These are phyloP conservation scores for Anoplius nigerrimus DNA, from an alignment of 2,888 invertebrate species.

Conservation along the genomic window DNA sequence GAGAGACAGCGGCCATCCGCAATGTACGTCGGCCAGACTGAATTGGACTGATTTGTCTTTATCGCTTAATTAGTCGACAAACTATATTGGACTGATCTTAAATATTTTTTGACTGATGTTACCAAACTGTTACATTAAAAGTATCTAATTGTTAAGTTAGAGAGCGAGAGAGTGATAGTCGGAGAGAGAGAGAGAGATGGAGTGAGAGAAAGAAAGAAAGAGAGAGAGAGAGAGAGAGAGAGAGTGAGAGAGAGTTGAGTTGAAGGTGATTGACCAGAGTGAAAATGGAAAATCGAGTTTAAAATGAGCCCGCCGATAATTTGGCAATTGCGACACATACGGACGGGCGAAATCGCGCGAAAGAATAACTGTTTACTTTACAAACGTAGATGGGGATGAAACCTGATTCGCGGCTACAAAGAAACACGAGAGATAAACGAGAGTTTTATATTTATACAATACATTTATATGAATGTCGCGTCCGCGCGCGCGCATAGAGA, in stretches of 20 bases:
- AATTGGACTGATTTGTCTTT: conserved; percentile 69
- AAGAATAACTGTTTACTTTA: neutral
- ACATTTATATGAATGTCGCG: conserved; percentile 8
- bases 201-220: conserved; percentile 43
- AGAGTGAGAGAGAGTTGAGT: conserved; percentile 33
- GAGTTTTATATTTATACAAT: conserved; percentile 4
- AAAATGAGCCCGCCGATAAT: too few relatives aligned
- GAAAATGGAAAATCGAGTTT: too few relatives aligned
- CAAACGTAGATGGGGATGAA: too few relatives aligned
- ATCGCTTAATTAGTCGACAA: conserved; percentile 49
- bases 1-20: too few relatives aligned
- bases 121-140: conserved; percentile 74
- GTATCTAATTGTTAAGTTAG: conserved; percentile 72
- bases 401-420: conserved; percentile 1
- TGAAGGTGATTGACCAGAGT: neutral
- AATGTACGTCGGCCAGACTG: conserved; percentile 53
- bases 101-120: conserved; percentile 74
- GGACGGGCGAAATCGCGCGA: neutral
- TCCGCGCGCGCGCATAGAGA: conserved; percentile 8
- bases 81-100: conserved; percentile 68
- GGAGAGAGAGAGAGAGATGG: conserved; percentile 37
- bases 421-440: conserved; percentile 14
- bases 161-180: conserved; percentile 42
- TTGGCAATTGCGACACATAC: too few relatives aligned
- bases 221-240: conserved; percentile 37